These are phyloP conservation scores for Eupleurogrammus muticus DNA, from an alignment of 2,797 vertebrate genomes.

Conservation along the genomic window DNA sequence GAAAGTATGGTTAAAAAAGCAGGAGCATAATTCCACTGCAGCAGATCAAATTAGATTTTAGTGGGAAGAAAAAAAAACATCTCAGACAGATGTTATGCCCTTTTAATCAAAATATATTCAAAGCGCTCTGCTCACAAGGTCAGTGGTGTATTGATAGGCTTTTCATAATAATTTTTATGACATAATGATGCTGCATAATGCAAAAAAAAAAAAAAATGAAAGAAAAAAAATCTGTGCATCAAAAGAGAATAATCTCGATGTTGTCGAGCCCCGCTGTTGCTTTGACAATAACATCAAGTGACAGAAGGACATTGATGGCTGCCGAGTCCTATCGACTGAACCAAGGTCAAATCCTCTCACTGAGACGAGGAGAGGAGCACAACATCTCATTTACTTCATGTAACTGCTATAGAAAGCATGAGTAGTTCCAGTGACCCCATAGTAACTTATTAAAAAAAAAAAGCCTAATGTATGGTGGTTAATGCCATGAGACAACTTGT, in stretches of 20 bases:
- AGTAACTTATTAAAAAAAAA: too few relatives aligned
- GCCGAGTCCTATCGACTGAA: slow-evolving; percentile 53
- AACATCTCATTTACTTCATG: slow-evolving; percentile 61
- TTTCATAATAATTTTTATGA: slow-evolving; percentile 47
- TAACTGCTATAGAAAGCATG: slow-evolving; percentile 26
- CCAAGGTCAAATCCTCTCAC: slow-evolving; percentile 45
- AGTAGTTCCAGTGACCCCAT: too few relatives aligned
- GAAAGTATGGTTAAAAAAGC: slow-evolving; percentile 12
- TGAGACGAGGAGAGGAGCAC: slow-evolving; percentile 1
- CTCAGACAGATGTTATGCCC: slow-evolving; percentile 15
- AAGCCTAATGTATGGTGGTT: too few relatives aligned
- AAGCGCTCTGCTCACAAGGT: slow-evolving; percentile 49
- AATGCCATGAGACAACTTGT: too few relatives aligned
- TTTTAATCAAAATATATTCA: slow-evolving; percentile 49
- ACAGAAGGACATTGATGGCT: slow-evolving; percentile 42
- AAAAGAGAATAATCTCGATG: slow-evolving; percentile 12
- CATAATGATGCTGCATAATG: slow-evolving; percentile 29
- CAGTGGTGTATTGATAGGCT: slow-evolving; percentile 28
- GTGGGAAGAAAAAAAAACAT: background rate
- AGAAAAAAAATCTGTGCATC: slow-evolving; percentile 9
- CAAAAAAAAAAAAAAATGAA: slow-evolving; percentile 12
- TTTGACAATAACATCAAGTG: slow-evolving; percentile 39
- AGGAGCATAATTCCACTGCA: background rate
- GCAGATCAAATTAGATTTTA: background rate
- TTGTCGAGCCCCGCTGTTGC: slow-evolving; percentile 26